Base-by-base conservation (phyloP, 1,140 invertebrate genomes). In the Brachionus angularis region DNA sequence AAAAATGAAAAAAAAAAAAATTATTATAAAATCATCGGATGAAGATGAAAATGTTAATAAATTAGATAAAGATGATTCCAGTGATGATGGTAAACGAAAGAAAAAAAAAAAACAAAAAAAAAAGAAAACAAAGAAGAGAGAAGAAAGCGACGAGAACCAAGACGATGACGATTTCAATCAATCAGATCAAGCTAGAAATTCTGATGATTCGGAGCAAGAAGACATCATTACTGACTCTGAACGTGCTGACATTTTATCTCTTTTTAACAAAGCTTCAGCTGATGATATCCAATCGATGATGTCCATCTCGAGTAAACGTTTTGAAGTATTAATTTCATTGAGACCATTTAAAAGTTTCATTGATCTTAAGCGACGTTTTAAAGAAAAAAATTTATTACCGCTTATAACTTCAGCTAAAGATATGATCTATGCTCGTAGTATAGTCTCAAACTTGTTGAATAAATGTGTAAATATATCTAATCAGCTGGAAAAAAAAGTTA, bases 391-490 rank as follows among this genome's bases (percentile, higher is more conserved):
- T 25, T 34, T 58, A 8, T 8, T 1, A 8, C 16, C 33, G 14
- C 18, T 18, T 14, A 23, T 58, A n/a, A 36, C 46, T 34, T 46
- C 62, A 23, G 16, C 36, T 46, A 78, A 79, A 50, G 79, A 83
- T 42, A 74, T 84, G 25, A 76, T 85, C 16, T 76, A 79, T 44
- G 79, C 81, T 33, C 77, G 83, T 46, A 76, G 78, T 47, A 78
- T 79, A 5, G 78, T 85, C 0, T 77, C 75, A 1, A 77, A 78
- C 62, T 74, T 85, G 16, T 84, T 85, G 82, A 75, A 79, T 50
- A 79, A 78, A 53, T 85, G 84, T 76, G 79, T 84, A 70, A 77
- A 77, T 29, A 82, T 85, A 44, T 79, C 79, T 16, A 72, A 77
- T 7, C 75, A 83, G 34, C 81, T 85, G 78, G 79, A 79, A 61